Conservation (phyloP, 2,797 vertebrate species). For the Tragelaphus oryx region DNA sequence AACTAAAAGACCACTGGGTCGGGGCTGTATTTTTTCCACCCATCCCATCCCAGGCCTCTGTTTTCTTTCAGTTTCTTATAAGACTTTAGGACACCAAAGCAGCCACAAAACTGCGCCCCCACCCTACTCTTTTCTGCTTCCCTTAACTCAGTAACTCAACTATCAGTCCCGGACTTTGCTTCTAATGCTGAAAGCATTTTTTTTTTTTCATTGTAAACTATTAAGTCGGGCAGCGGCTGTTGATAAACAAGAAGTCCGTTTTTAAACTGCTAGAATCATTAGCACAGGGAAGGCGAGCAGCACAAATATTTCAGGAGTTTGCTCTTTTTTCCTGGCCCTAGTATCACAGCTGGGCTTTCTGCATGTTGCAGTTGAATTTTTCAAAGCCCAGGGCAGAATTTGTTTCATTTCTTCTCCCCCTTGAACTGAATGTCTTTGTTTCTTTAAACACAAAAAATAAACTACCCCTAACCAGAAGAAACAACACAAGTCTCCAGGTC, state of each 20-base stretch:
- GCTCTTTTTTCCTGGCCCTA: conserved; percentile 43
- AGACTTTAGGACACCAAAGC: conserved; percentile 57
- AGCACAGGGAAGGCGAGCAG: conserved; percentile 35
- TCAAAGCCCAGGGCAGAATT: conserved; percentile 46
- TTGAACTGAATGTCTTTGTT: conserved; percentile 54
- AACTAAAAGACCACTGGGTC: conserved; percentile 27
- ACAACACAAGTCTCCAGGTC: neutral
- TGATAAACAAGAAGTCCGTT: conserved; percentile 64
- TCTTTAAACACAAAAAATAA: conserved; percentile 61
- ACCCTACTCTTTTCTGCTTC: neutral
- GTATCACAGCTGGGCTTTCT: conserved; percentile 44
- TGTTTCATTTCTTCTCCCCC: conserved; percentile 52
- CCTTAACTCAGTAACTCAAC: conserved; percentile 60
- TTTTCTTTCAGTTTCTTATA: conserved; percentile 74
- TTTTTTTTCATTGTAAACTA: conserved; percentile 68
- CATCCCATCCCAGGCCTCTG: conserved; percentile 11
- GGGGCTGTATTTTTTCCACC: neutral
- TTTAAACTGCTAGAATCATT: conserved; percentile 59
- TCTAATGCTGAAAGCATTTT: conserved; percentile 45
- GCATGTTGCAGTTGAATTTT: conserved; percentile 25
- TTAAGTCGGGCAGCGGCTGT: conserved; percentile 58
- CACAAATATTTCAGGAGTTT: conserved; percentile 30
- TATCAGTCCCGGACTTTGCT: conserved; percentile 61
- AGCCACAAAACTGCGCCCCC: neutral
- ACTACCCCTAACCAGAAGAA: conserved; percentile 52